Evolutionary conservation across 2,888 invertebrate genomes (phyloP), one percentile per base, ranked within the genome.

Genomic region (Pristionchus exspectatus): DNA sequence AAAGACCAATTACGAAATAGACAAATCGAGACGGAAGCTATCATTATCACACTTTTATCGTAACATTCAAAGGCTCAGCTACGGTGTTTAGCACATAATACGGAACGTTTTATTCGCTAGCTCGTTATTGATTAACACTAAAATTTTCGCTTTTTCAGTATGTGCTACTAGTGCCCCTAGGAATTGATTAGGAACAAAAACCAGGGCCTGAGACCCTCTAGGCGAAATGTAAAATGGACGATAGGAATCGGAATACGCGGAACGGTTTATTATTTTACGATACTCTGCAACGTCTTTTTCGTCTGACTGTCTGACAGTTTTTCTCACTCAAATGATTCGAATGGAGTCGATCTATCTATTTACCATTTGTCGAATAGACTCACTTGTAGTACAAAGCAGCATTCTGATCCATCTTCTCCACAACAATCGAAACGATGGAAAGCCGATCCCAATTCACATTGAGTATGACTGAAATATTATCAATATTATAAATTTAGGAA

Each of bases 391-490:
- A 93, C 93, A 83, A 94, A 93, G 90, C 94, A 94, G 84, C 94
- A 94, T n/a, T 94, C 94, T 0, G 93, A 92, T 69, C 91, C 92
- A 27, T 92, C 90, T 21, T 88, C 88, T 14, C 94, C 94, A 88
- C 94, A 94, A 83, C 94, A 94, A 74, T 92, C 92, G 90, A 92
- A 94, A 90, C 94, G 94, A 90, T 94, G 94, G 89, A 94, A 92
- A 12, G 92, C 92, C 4, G 94, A 93, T 5, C 92, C 94, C 87
- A 92, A 91, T 1, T 94, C 93, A 85, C 94, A 94, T 92, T 94
- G 94, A 63, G 90, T 92, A 90, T 95, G 94, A 77, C 94, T 94
- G 90, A 77, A 50, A 77, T 3, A 27, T 50, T 50, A 50, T 50
- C 44, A 50, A 50, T 50, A 9, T 7, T 50, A 12, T 1, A 50